Conservation (phyloP, 2,888 invertebrate species). For the Apotomis capreana region DNA sequence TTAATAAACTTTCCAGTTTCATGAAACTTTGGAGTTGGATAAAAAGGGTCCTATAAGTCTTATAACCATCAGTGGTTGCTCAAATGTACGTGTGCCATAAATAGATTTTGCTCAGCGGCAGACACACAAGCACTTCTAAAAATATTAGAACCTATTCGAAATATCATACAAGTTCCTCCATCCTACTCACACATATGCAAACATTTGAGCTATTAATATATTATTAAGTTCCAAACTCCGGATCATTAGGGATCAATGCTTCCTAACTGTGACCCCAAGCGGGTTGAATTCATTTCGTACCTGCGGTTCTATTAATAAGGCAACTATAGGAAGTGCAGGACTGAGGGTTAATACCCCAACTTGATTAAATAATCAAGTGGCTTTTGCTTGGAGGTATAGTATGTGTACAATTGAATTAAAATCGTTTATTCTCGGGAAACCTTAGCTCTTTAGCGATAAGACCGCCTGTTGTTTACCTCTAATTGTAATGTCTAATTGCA, state of each 20-base stretch:
- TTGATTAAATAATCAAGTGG: conserved; percentile 30
- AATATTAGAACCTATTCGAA: neutral
- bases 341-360: conserved; percentile 25
- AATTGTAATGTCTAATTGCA: too few relatives aligned
- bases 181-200: neutral
- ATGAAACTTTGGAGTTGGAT: too few relatives aligned
- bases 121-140: too few relatives aligned
- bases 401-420: neutral
- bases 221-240: conserved; percentile 16
- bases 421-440: too few relatives aligned
- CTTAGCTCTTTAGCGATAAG: too few relatives aligned
- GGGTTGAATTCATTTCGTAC: conserved; percentile 24
- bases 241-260: conserved; percentile 32
- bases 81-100: too few relatives aligned
- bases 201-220: conserved; percentile 15
- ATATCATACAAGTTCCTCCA: neutral
- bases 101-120: too few relatives aligned
- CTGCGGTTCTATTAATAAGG: conserved; percentile 48
- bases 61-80: too few relatives aligned
- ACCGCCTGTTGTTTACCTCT: too few relatives aligned
- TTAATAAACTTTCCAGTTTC: too few relatives aligned
- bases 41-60: too few relatives aligned
- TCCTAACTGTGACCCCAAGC: conserved; percentile 15
- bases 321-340: conserved; percentile 45
- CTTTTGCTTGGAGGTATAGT: neutral